Conservation (phyloP, 30 jellyfish, hydroid and myxozoan genomes). For the Mastigias papua region DNA sequence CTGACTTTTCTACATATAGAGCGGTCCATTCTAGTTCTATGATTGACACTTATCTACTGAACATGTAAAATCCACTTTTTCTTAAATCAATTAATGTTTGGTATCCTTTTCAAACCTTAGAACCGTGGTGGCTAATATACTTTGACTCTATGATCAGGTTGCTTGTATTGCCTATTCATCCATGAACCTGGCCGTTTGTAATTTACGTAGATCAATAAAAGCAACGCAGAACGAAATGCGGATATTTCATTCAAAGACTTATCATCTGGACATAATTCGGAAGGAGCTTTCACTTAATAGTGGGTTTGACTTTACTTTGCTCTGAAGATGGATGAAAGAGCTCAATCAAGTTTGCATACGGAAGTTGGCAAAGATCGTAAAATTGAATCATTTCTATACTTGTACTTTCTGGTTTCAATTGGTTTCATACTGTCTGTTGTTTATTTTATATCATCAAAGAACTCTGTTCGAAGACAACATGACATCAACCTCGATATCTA, state of each 20-base stretch:
- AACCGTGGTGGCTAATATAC: neutral
- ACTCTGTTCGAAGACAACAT: constrained; percentile 17
- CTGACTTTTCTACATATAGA: no score
- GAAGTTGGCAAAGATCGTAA: constrained; percentile 59
- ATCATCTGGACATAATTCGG: no score
- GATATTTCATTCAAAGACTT: neutral
- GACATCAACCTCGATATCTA: constrained; percentile 46
- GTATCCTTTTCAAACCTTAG: neutral
- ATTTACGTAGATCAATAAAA: neutral
- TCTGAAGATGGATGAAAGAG: neutral
- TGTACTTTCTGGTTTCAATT: constrained; percentile 67
- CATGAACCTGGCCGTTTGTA: neutral
- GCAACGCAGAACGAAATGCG: neutral
- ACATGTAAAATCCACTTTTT: neutral
- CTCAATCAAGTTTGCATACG: neutral
- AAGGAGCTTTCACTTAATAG: no score
- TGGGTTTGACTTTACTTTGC: no score
- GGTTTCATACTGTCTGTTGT: constrained; percentile 68
- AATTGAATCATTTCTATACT: constrained; percentile 58
- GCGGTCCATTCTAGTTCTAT: no score
- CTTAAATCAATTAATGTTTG: neutral
- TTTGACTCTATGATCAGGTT: neutral
- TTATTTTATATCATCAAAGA: constrained; percentile 33
- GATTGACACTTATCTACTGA: neutral
- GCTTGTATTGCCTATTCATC: neutral